These are phyloP conservation scores for Amblyornis subalaris DNA, from an alignment of 2,113 vertebrate species.

Conservation along the genomic window DNA sequence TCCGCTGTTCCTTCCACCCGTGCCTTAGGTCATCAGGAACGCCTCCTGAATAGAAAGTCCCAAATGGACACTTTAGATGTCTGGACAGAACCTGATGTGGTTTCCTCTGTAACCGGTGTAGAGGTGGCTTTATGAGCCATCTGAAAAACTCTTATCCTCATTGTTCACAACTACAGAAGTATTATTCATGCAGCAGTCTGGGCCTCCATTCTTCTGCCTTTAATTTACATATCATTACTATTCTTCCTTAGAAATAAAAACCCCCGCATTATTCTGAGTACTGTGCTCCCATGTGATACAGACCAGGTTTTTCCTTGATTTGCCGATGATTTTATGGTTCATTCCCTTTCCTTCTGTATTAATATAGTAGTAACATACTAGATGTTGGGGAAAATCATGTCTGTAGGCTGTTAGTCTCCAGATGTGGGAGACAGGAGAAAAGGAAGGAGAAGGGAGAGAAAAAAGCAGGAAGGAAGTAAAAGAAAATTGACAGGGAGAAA, in stretches of 20 bases:
- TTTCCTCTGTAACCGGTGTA: rapidly evolving
- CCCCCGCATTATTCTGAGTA: background rate
- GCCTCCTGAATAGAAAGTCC: background rate
- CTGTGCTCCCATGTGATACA: background rate
- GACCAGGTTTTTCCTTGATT: background rate
- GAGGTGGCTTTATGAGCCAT: background rate
- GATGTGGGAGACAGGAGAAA: background rate
- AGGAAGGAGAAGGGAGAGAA: background rate
- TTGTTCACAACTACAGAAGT: conserved; percentile 28
- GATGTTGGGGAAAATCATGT: background rate
- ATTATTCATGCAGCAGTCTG: conserved; percentile 22
- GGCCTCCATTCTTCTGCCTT: conserved; percentile 11
- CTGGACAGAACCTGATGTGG: background rate
- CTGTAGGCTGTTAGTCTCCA: background rate
- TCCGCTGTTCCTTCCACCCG: background rate
- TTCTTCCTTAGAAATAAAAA: background rate
- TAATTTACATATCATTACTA: conserved; percentile 56
- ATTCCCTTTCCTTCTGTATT: background rate
- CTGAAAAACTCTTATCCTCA: conserved; percentile 4
- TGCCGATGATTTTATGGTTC: background rate
- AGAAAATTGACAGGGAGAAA: background rate
- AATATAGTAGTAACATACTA: background rate
- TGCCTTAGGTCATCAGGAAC: background rate
- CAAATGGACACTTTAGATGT: background rate
- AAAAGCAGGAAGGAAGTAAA: background rate